These are phyloP conservation scores for Cantharis rustica DNA, from an alignment of 2,888 invertebrate genomes.

Conservation along the genomic window DNA sequence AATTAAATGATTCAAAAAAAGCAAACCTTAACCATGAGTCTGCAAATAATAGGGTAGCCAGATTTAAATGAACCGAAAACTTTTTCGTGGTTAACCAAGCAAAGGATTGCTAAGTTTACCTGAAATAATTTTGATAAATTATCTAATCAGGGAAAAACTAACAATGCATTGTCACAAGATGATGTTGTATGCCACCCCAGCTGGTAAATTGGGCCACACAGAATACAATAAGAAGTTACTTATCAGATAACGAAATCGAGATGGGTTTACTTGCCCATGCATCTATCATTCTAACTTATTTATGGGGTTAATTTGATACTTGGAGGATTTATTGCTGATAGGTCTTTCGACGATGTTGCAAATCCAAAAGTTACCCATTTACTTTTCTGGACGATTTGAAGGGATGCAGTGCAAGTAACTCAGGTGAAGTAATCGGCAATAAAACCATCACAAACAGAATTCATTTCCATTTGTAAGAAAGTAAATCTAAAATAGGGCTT, in stretches of 20 bases:
- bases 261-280: conserved; percentile 34
- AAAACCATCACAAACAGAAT: conserved; percentile 19
- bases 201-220: conserved; percentile 43
- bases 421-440: conserved; percentile 21
- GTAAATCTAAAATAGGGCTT: background rate
- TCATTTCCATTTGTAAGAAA: conserved; percentile 4
- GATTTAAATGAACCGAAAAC: background rate
- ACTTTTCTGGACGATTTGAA: conserved; percentile 12
- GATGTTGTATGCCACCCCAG: conserved; percentile 27
- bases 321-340: conserved; percentile 11
- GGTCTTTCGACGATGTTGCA: background rate
- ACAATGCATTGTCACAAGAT: conserved; percentile 13
- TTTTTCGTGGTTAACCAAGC: conserved; percentile 14
- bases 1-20: too few relatives aligned
- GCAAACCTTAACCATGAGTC: background rate
- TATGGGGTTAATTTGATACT: conserved; percentile 21
- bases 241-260: conserved; percentile 40
- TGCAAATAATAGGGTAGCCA: background rate
- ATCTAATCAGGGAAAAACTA: conserved; percentile 14
- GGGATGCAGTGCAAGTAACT: conserved; percentile 4
- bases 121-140: conserved; percentile 15
- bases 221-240: conserved; percentile 41
- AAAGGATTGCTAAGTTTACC: conserved; percentile 5
- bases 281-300: conserved; percentile 35
- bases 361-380: conserved; percentile 11